phyloP scores from a whole-genome alignment of 2,888 invertebrate species.

The Drosophila meridiana region DNA sequence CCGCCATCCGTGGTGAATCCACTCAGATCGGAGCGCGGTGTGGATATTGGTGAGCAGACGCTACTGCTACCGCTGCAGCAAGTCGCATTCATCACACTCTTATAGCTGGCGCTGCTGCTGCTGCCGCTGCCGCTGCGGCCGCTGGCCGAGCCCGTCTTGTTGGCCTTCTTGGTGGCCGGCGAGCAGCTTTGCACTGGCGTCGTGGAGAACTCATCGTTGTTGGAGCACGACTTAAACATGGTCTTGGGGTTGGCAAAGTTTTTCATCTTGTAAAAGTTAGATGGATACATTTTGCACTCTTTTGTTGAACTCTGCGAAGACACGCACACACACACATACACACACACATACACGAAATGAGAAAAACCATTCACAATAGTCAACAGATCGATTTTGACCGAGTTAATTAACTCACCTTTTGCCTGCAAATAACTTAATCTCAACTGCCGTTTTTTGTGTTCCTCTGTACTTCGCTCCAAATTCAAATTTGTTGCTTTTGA shows the following conservation, averaged over 20 bases:
- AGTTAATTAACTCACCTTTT: slow-evolving; percentile 5
- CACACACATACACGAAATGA: background rate
- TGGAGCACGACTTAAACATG: slow-evolving; percentile 60
- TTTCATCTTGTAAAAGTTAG: slow-evolving; percentile 54
- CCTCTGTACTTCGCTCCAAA: slow-evolving; percentile 46
- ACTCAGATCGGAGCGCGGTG: slow-evolving; percentile 32
- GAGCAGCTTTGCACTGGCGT: slow-evolving; percentile 30
- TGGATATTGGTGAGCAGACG: slow-evolving; percentile 22
- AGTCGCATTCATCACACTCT: slow-evolving; percentile 22
- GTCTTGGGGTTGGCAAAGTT: slow-evolving; percentile 67
- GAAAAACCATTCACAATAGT: background rate
- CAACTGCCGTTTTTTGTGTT: slow-evolving; percentile 43
- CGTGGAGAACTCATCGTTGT: slow-evolving; percentile 54
- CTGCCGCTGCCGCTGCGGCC: slow-evolving; percentile 29
- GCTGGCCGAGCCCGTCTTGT: background rate
- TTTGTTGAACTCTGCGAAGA: slow-evolving; percentile 15
- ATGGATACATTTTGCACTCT: slow-evolving; percentile 47
- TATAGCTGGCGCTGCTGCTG: slow-evolving; percentile 33
- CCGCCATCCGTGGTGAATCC: slow-evolving; percentile 18
- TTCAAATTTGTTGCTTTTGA: slow-evolving; percentile 43
- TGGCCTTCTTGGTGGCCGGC: background rate
- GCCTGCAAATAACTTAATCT: slow-evolving; percentile 25
- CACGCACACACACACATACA: too few species aligned
- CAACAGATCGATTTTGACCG: background rate
- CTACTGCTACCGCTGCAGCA: slow-evolving; percentile 22